phyloP scores from a whole-genome alignment of 1,140 invertebrate species.

The Popillia japonica region DNA sequence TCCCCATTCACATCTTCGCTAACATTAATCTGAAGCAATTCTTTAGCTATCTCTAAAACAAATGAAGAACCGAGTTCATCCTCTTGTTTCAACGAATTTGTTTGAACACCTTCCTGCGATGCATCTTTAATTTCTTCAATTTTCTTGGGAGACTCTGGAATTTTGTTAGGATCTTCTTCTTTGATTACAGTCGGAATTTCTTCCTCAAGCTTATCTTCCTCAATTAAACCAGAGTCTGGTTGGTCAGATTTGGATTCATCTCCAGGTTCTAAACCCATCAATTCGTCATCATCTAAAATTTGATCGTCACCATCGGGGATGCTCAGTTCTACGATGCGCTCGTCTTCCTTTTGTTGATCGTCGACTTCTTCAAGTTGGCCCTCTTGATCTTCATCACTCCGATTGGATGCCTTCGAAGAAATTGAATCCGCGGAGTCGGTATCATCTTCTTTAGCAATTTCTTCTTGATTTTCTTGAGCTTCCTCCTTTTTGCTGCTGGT shows the following conservation, averaged over 20 bases:
- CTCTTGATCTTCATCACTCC: not conserved
- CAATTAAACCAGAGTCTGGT: not conserved
- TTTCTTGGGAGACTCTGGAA: not conserved
- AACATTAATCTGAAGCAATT: conserved; percentile 55
- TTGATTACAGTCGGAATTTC: too few relatives aligned
- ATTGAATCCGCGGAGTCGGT: not conserved
- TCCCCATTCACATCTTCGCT: conserved; percentile 49
- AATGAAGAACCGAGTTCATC: conserved; percentile 5
- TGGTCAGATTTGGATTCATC: not conserved
- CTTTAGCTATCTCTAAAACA: conserved; percentile 54
- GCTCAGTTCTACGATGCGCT: not conserved
- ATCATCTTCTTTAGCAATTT: conserved; percentile 22
- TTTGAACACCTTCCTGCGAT: not conserved
- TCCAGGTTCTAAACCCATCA: not conserved
- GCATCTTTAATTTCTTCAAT: not conserved
- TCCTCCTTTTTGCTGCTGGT: not conserved
- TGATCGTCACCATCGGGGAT: not conserved
- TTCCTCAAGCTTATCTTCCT: not conserved
- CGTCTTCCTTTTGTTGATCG: not conserved
- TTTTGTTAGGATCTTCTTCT: not conserved
- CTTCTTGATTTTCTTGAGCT: not conserved
- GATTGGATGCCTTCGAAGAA: not conserved
- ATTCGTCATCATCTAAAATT: not conserved
- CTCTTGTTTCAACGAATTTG: not conserved
- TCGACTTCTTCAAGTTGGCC: not conserved